These are phyloP conservation scores for Telenomus remus DNA, from an alignment of 1,140 invertebrate genomes.

Conservation along the genomic window DNA sequence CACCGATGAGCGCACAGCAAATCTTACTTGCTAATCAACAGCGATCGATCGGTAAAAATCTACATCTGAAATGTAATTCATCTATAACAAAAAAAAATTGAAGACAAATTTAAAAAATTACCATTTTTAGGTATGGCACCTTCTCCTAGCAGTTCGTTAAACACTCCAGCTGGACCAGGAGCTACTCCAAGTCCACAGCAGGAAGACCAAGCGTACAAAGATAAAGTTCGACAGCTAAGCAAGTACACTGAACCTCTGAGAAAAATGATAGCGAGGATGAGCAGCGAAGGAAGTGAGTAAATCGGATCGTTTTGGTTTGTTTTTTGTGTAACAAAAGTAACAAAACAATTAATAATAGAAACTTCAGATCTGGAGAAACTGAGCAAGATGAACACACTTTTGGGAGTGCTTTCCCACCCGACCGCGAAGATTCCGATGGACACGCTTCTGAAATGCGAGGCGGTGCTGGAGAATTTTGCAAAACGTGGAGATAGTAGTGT, in stretches of 20 bases:
- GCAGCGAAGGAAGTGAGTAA: conserved; percentile 85
- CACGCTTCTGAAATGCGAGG: conserved; percentile 93
- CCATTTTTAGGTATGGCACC: conserved; percentile 80
- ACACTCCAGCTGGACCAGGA: conserved; percentile 80
- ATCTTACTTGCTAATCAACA: conserved; percentile 75
- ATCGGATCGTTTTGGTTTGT: neutral
- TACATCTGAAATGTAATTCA: no score
- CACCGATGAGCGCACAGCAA: conserved; percentile 80
- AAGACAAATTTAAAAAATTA: no score
- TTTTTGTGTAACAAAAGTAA: no score
- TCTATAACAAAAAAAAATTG: neutral
- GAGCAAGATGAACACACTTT: conserved; percentile 92
- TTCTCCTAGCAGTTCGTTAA: conserved; percentile 87
- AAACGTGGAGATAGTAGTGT: conserved; percentile 81
- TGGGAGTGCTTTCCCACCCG: conserved; percentile 93
- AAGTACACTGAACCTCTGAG: conserved; percentile 95
- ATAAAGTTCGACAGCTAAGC: conserved; percentile 92
- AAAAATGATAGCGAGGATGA: conserved; percentile 78
- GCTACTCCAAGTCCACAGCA: conserved; percentile 83
- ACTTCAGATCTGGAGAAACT: conserved; percentile 86
- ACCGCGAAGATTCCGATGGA: conserved; percentile 90
- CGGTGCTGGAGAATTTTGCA: conserved; percentile 86
- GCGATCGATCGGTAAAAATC: conserved; percentile 68
- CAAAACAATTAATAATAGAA: no score
- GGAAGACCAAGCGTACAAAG: conserved; percentile 92